Percentiles rank a stretch among this genome's conserved stretches.
Evolutionary conservation across 2,888 invertebrate species (phyloP).

Genomic region (Beris chalybata): DNA sequence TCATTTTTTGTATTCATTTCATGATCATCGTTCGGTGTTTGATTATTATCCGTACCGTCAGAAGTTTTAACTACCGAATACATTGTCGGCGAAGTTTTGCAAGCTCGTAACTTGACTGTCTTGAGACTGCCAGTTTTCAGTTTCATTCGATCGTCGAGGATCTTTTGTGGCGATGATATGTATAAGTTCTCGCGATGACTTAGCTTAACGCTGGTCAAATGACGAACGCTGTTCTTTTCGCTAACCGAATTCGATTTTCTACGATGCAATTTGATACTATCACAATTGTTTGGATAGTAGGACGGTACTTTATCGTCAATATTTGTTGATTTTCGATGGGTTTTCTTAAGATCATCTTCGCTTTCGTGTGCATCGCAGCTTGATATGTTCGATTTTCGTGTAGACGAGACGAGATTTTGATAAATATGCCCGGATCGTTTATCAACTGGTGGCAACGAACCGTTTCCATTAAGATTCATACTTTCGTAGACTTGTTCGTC

Average conservation of each 20-base stretch:
- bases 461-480: slow-evolving; percentile 42
- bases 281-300: slow-evolving; percentile 55
- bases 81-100: slow-evolving; percentile 54
- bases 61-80: slow-evolving; percentile 49
- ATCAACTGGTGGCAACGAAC: neutral
- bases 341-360: slow-evolving; percentile 45
- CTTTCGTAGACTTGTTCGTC: slow-evolving; percentile 45
- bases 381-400: slow-evolving; percentile 1
- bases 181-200: slow-evolving; percentile 52
- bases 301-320: slow-evolving; percentile 56
- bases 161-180: slow-evolving; percentile 53
- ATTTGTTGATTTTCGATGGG: slow-evolving; percentile 51
- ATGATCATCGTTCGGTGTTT: slow-evolving; percentile 28
- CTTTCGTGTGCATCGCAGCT: too few species aligned
- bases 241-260: slow-evolving; percentile 37
- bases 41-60: slow-evolving; percentile 3
- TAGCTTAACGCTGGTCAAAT: slow-evolving; percentile 47
- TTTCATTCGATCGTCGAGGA: slow-evolving; percentile 50
- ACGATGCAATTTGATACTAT: slow-evolving; percentile 48
- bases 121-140: slow-evolving; percentile 9
- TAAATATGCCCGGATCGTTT: slow-evolving; percentile 45
- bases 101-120: slow-evolving; percentile 42
- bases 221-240: slow-evolving; percentile 32
- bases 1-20: slow-evolving; percentile 47
- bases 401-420: slow-evolving; percentile 44